Base-by-base conservation (phyloP, 2,113 vertebrate genomes). In the Limanda limanda region DNA sequence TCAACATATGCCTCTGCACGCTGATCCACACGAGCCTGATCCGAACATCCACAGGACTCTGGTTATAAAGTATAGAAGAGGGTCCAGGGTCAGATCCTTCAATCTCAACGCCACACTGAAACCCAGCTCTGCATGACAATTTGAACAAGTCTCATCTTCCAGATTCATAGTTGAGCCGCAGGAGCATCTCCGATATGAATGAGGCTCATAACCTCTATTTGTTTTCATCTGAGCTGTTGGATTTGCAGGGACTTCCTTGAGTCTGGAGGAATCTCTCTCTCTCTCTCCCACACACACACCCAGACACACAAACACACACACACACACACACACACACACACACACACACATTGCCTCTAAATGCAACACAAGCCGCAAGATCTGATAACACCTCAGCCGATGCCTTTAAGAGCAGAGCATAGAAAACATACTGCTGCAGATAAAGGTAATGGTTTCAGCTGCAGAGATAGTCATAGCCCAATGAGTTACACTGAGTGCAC, bases 381-480 rank as follows among this genome's bases (percentile, higher is more conserved):
- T 66, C 64, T 54, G 59, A 59, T 52, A 65, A 47, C 9, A 20
- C 13, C 72, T 59, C 45, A 17, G 35, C 14, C 48, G 40, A 62
- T 21, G n/a, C 52, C 20, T 54, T 23, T 23, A 57, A 55, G 65
- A 66, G 70, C 0, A 1, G n/a, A 70, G 54, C 13, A 51, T 12
- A 70, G 54, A 82, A 65, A 81, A 75, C 58, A 73, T 76, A 85
- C 42, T 18, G 76, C 67, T 73, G 87, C 83, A 83, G 81, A 85
- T 77, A 69, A 80, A 86, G 25, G 79, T 85, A 82, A 81, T 81
- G 61, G 77, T 87, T 81, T 68, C 48, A 86, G 20, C 51, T 76
- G 68, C 70, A 86, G 74, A 64, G 84, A 81, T 56, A 58, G 71
- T 31, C 18, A 4, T 2, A 12, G 65, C 10, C 78, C 60, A 47